Evolutionary conservation across 2,113 vertebrate genomes (phyloP), one percentile per base, ranked within the genome.

Genomic region (Pogona vitticeps): DNA sequence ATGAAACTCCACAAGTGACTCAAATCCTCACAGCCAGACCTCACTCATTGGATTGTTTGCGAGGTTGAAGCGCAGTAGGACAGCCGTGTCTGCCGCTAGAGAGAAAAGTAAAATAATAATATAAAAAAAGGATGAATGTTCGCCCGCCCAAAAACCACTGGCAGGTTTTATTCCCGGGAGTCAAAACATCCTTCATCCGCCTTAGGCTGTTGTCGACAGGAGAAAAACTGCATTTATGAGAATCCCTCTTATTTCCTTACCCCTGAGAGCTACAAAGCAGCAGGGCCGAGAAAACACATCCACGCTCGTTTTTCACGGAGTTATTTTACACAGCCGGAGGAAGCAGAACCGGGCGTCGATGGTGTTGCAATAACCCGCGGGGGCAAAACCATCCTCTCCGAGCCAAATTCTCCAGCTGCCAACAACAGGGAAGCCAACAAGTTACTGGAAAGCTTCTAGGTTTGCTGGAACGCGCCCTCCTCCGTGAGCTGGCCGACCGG

Each of bases 371-470:
- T 58, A 83, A 68, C 31, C 17, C 18, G 9, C 1, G 12, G 65
- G 46, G 31, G 40, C 26, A 23, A 82, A 58, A 26, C 3, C n/a
- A 36, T 83, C 42, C 6, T 3, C n/a, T 83, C 1, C 63, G 36
- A 40, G 84, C 38, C 89, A 85, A 75, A n/a, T 40, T 2, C 14
- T 7, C 26, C 40, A 46, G 0, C 0, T 58, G 85, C 86, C 88
- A 93, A 82, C 88, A 63, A 15, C 1, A 40, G 31, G 70, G 86
- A 89, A 77, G 73, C 28, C 80, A n/a, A 1, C 7, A 21, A 28
- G 36, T 63, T 76, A 9, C 76, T 86, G 88, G 82, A 90, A 88
- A 83, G 79, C 71, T 68, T 6, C 17, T 82, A 80, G 72, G 28
- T 61, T 1, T 38, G 6, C 70, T 72, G 70, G 65, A 68, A 68